A percentile compares a stretch with the other conserved stretches of the same genome.
Evolutionary conservation across 2,888 invertebrate genomes (phyloP).

Genomic region (Brenthis hecate): DNA sequence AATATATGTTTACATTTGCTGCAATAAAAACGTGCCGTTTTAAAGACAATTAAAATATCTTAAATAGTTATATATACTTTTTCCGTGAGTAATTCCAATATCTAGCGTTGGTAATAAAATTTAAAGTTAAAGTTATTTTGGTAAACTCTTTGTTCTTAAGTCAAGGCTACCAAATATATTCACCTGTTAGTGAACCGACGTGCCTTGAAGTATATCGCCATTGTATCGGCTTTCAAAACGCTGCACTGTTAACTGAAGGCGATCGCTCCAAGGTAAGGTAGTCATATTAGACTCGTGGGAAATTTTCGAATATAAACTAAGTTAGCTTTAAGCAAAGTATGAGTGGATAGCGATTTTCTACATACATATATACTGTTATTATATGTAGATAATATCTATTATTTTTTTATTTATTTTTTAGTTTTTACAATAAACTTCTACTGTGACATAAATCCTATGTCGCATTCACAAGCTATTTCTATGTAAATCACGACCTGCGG

Average conservation of each 20-base stretch:
- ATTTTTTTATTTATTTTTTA: too few species aligned
- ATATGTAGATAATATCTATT: too few species aligned
- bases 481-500: too few species aligned
- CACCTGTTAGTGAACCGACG: slow-evolving; percentile 15
- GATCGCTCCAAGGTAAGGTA: slow-evolving; percentile 40
- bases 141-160: slow-evolving; percentile 26
- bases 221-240: slow-evolving; percentile 35
- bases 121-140: slow-evolving; percentile 9
- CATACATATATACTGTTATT: too few species aligned
- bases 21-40: neutral
- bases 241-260: slow-evolving; percentile 31
- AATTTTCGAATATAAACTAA: slow-evolving; percentile 19
- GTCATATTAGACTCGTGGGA: slow-evolving; percentile 41
- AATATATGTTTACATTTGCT: too few species aligned
- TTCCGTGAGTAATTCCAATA: slow-evolving; percentile 10
- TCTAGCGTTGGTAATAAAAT: slow-evolving; percentile 8
- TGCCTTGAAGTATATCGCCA: slow-evolving; percentile 35
- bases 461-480: too few species aligned
- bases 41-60: neutral
- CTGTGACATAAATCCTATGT: too few species aligned
- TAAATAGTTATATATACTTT: slow-evolving; percentile 7
- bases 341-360: too few species aligned
- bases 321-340: too few species aligned
- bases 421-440: too few species aligned
- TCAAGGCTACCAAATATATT: slow-evolving; percentile 17